Percentiles rank a stretch among this genome's conserved stretches.
Evolutionary conservation across 2,888 invertebrate species (phyloP).

Genomic region (Stratiomys singularior): DNA sequence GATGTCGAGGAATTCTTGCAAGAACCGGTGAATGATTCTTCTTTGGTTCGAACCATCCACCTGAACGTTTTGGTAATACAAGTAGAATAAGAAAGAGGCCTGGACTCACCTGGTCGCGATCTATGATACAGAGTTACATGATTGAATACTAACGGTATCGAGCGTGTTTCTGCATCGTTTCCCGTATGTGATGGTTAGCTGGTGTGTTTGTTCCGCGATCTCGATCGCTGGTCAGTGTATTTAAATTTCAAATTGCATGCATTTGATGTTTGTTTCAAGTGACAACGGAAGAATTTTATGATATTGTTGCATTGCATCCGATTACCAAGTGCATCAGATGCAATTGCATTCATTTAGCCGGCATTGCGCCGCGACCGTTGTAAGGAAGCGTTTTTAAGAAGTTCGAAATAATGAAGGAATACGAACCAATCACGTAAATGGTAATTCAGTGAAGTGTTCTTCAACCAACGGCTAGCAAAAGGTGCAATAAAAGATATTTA

Average conservation of each 20-base stretch:
- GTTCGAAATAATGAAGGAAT: not conserved
- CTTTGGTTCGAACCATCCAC: constrained; percentile 1
- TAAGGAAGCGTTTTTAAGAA: not conserved
- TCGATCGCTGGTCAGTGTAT: not conserved
- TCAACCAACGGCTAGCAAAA: not conserved
- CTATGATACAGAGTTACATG: constrained; percentile 53
- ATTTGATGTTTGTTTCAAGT: constrained; percentile 22
- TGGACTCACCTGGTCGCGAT: constrained; percentile 27
- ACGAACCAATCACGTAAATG: constrained; percentile 8
- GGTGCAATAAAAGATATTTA: constrained; percentile 16
- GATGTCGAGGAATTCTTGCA: constrained; percentile 10
- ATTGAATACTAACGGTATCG: constrained; percentile 65
- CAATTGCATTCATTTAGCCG: not conserved
- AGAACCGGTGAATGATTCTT: constrained; percentile 28
- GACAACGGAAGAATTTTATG: constrained; percentile 31
- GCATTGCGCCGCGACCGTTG: not conserved
- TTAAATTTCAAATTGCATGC: constrained; percentile 22
- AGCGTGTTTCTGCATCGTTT: constrained; percentile 56
- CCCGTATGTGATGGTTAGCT: constrained; percentile 35
- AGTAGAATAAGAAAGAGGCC: constrained; percentile 1
- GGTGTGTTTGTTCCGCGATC: constrained; percentile 8
- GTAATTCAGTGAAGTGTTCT: constrained; percentile 31
- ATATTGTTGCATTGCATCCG: constrained; percentile 24
- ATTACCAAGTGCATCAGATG: constrained; percentile 15
- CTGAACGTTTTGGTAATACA: not conserved